Evolutionary conservation across 2,797 vertebrate genomes (phyloP), one percentile per base, ranked within the genome.

Genomic region (Sebastiscus tertius): DNA sequence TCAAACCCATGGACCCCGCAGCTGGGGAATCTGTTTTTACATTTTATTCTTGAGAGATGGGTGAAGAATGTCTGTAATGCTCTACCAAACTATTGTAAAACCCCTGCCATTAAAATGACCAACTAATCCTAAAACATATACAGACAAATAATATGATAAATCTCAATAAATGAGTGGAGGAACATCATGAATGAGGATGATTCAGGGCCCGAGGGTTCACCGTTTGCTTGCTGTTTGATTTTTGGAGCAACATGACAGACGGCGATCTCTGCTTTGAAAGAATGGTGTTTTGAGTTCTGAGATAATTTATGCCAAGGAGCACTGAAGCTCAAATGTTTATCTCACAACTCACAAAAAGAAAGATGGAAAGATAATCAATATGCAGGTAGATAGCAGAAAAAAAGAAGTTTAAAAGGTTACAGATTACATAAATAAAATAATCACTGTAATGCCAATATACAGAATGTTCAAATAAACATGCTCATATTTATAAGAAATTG

Each of bases 401-500:
- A n/a, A 4, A 29, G 12, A 13, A 36, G 8, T 36, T 67, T 6
- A 4, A 66, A 33, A 27, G 16, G 11, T 52, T 29, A 16, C 5
- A 12, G 11, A 59, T 64, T 58, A 9, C 14, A 26, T 67, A 9
- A 56, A 66, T 71, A 49, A 22, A 61, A 61, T 5, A 1, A 39
- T 63, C 27, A 20, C 12, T 31, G 31, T 20, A 58, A 22, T 27
- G 18, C 11, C 39, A 72, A 9, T 64, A 27, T 49, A 12, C 24
- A 62, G 49, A 36, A 52, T 18, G 3, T 60, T 49, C 10, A 75
- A 61, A 31, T 8, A 69, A 46, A 69, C 14, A 70, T 27, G 14
- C n/a, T 22, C 24, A 14, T 68, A 60, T 81, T 75, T 14, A 72
- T 73, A 56, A 70, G 5, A 73, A 72, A 77, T 76, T 2, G 18